Percentiles rank a stretch among this genome's conserved stretches.
Conservation (phyloP, 2,888 invertebrate genomes). For the Nemurella pictetii region DNA sequence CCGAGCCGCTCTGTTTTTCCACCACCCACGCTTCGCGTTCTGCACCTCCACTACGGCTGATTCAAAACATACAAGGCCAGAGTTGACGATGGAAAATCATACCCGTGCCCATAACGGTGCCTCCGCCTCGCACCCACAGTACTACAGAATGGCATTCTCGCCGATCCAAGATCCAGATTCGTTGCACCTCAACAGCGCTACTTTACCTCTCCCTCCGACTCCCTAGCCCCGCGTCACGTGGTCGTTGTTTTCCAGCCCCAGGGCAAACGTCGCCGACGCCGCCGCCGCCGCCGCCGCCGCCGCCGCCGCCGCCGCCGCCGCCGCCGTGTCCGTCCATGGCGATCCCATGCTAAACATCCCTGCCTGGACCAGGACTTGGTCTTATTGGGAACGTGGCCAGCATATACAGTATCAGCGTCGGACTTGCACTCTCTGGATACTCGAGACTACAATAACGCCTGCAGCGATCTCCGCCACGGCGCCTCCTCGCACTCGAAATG, state of each 20-base stretch:
- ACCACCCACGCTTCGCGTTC: not conserved
- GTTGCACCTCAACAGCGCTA: too few species aligned
- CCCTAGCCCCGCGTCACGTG: not conserved
- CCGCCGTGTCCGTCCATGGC: not conserved
- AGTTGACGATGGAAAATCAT: not conserved
- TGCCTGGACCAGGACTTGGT: not conserved
- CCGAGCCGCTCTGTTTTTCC: not conserved
- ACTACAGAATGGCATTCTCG: not conserved
- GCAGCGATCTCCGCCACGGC: not conserved
- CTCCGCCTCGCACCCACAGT: not conserved
- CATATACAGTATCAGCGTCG: not conserved
- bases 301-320: not conserved
- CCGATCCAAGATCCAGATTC: not conserved
- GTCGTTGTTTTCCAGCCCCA: not conserved
- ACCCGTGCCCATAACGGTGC: not conserved
- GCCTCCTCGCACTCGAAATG: not conserved
- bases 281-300: not conserved
- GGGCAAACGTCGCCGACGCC: not conserved
- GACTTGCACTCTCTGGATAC: slow-evolving; percentile 13
- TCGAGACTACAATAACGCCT: slow-evolving; percentile 1
- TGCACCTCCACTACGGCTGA: not conserved
- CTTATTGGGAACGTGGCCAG: slow-evolving; percentile 23
- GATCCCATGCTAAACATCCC: slow-evolving; percentile 17
- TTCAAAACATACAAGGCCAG: not conserved
- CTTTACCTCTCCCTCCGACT: not conserved